Evolutionary conservation across 2,888 invertebrate genomes (phyloP), one percentile per base, ranked within the genome.

Genomic region (Oxycera nigricornis): DNA sequence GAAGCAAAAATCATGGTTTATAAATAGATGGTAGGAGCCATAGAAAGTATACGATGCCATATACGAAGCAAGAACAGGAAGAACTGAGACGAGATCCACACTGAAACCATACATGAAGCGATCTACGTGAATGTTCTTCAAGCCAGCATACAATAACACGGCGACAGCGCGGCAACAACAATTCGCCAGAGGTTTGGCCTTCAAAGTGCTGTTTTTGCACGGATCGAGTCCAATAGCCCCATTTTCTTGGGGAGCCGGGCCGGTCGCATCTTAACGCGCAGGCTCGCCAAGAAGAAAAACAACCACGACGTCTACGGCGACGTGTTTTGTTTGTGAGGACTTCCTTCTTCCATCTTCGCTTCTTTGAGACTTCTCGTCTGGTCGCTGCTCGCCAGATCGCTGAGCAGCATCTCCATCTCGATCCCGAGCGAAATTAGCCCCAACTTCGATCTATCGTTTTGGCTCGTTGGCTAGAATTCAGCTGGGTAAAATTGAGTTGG

Each of bases 141-240:
- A 55, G 3, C 17, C 20, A 62, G 35, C 35, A 62, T 62, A 62
- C 28, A 62, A 62, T 62, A 62, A 62, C 22, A 35, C 24, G 31
- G 52, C 52, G 52, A 55, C 24, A 55, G 52, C 22, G 24, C 4
- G 11, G 17, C 52, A 62, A 62, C 35, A 62, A 62, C 62, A 62
- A 62, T 24, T 20, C 24, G 24, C 35, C 7, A 57, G 24, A 46
- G 39, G 59, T 50, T 52, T 75, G 73, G 73, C 75, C 75, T 75
- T 75, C 75, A 75, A 75, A 70, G 4, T 62, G 70, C 68, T 61
- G 75, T 73, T 73, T 75, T 73, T 73, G 65, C 75, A 73, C 61
- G 65, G 50, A 73, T 73, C 55, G 68, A 73, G 75, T 75, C 70
- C 75, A 75, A 75, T 73, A 75, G 73, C 75, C 75, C 57, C 72